Evolutionary conservation across 1,140 invertebrate species (phyloP).

Genomic region (Solen grandis): DNA sequence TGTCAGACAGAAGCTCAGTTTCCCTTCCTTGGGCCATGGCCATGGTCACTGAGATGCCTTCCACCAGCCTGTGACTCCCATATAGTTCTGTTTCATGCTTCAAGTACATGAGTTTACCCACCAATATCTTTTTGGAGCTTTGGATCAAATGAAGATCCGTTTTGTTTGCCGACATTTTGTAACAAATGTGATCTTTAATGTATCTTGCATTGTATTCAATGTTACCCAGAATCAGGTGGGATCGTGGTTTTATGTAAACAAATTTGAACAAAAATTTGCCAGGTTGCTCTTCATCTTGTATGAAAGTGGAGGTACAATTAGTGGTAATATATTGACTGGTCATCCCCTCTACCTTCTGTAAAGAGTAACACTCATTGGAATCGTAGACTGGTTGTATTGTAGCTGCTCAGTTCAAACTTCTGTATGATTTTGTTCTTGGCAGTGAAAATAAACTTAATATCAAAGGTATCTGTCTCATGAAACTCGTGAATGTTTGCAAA

Average conservation of each 20-base stretch:
- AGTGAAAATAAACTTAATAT: conserved; percentile 31
- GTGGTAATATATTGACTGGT: neutral
- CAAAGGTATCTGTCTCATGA: conserved; percentile 4
- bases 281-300: neutral
- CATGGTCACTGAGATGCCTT: neutral
- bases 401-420: conserved; percentile 33
- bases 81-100: conserved; percentile 32
- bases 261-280: conserved; percentile 43
- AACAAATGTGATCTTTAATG: conserved; percentile 20
- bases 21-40: conserved; percentile 27
- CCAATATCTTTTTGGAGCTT: neutral
- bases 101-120: conserved; percentile 40
- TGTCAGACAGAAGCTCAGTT: conserved; percentile 13
- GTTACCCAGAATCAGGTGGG: conserved; percentile 53
- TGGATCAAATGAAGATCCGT: conserved; percentile 1
- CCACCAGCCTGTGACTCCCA: conserved; percentile 30
- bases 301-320: conserved; percentile 14
- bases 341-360: neutral
- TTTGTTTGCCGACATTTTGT: conserved; percentile 24
- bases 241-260: conserved; percentile 23
- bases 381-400: conserved; percentile 17
- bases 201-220: conserved; percentile 53
- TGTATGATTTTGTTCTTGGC: neutral
- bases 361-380: conserved; percentile 40
- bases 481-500: conserved; percentile 41